Evolutionary conservation across 2,113 vertebrate species (phyloP).

Genomic region (Sorex araneus): DNA sequence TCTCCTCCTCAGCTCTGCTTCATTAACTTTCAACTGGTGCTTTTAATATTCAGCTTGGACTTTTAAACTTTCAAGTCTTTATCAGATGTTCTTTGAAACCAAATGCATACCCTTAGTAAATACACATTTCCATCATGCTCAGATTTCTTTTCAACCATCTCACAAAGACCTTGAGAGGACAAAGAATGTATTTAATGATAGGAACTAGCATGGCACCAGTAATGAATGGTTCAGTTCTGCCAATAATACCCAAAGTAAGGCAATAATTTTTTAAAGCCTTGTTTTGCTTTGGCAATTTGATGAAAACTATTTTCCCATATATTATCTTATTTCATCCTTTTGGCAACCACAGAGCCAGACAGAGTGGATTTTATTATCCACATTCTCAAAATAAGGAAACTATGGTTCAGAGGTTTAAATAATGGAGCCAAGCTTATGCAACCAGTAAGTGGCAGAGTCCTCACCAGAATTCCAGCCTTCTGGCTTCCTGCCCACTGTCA

Average conservation of each 20-base stretch:
- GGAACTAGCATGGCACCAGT: slow-evolving; percentile 61
- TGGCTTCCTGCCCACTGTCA: slow-evolving; percentile 12
- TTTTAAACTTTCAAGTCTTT: slow-evolving; percentile 79
- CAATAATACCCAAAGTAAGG: slow-evolving; percentile 68
- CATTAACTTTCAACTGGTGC: slow-evolving; percentile 80
- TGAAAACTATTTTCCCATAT: slow-evolving; percentile 54
- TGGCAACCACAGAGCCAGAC: not conserved
- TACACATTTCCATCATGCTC: slow-evolving; percentile 55
- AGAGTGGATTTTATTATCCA: slow-evolving; percentile 15
- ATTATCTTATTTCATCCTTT: slow-evolving; percentile 63
- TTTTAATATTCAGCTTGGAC: slow-evolving; percentile 79
- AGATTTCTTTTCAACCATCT: slow-evolving; percentile 63
- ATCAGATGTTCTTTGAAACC: slow-evolving; percentile 82
- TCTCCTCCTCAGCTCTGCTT: slow-evolving; percentile 39
- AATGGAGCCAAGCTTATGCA: slow-evolving; percentile 29
- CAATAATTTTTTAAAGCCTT: slow-evolving; percentile 71
- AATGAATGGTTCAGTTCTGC: slow-evolving; percentile 76
- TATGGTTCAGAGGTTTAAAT: slow-evolving; percentile 51
- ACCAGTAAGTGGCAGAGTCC: not conserved
- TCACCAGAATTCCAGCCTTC: not conserved
- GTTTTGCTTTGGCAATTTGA: slow-evolving; percentile 71
- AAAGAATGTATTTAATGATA: slow-evolving; percentile 78
- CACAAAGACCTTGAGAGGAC: slow-evolving; percentile 78
- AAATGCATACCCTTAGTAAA: slow-evolving; percentile 70
- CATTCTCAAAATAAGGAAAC: slow-evolving; percentile 71